Evolutionary conservation across 2,888 invertebrate species (phyloP).

Genomic region (Caenorhabditis afra): DNA sequence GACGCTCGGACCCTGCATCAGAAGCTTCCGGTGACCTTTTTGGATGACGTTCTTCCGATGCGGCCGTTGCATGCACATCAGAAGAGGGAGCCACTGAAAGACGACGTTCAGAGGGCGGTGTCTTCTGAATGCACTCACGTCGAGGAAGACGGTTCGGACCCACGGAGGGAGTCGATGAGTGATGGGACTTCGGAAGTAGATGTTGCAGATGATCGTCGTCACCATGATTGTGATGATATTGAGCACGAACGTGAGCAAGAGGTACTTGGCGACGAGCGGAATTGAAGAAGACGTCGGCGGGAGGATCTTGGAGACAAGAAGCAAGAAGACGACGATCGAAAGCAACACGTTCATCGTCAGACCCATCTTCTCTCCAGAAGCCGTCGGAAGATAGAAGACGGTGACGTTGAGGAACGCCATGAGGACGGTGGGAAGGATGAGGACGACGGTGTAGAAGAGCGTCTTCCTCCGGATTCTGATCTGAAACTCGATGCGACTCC

Average conservation of each 20-base stretch:
- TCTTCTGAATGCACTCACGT: no score
- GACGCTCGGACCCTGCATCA: slow-evolving; percentile 50
- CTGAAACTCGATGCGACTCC: slow-evolving; percentile 79
- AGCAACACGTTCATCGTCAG: slow-evolving; percentile 94
- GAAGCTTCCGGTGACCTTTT: slow-evolving; percentile 54
- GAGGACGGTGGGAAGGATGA: slow-evolving; percentile 97
- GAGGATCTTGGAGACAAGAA: slow-evolving; percentile 98
- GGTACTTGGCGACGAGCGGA: slow-evolving; percentile 92
- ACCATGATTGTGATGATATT: slow-evolving; percentile 99
- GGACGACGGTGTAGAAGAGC: slow-evolving; percentile 98
- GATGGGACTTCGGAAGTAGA: slow-evolving; percentile 97
- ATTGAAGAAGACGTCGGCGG: slow-evolving; percentile 98
- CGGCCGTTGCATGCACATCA: slow-evolving; percentile 95
- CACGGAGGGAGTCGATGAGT: slow-evolving; percentile 98
- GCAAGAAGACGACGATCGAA: slow-evolving; percentile 98
- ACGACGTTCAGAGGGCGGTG: not conserved
- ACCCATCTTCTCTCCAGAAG: slow-evolving; percentile 84
- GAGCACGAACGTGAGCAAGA: slow-evolving; percentile 99
- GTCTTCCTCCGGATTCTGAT: slow-evolving; percentile 87
- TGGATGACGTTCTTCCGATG: slow-evolving; percentile 62
- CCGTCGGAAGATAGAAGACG: slow-evolving; percentile 98
- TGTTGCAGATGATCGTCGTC: slow-evolving; percentile 98
- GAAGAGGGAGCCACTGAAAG: slow-evolving; percentile 87
- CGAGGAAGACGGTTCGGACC: slow-evolving; percentile 95
- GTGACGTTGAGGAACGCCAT: slow-evolving; percentile 99